Evolutionary conservation across 1,140 invertebrate species (phyloP).

Genomic region (Helicorthomorpha holstii): DNA sequence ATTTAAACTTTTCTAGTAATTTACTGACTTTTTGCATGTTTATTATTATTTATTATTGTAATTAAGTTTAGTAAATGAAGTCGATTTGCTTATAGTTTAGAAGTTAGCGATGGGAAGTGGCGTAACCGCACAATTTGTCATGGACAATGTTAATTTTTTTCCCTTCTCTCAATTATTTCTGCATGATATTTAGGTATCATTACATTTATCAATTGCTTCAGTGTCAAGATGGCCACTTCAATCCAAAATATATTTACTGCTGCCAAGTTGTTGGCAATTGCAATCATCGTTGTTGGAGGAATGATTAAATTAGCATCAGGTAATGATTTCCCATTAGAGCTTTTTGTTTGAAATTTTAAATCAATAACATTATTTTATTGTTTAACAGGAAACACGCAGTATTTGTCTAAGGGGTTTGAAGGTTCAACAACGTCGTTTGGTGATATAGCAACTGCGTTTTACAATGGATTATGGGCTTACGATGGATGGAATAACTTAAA

Average conservation of each 20-base stretch:
- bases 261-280: constrained; percentile 65
- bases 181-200: constrained; percentile 41
- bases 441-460: constrained; percentile 72
- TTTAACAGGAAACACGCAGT: constrained; percentile 33
- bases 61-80: too few relatives aligned
- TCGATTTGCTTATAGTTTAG: too few relatives aligned
- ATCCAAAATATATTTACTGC: constrained; percentile 77
- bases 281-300: constrained; percentile 65
- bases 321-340: constrained; percentile 24
- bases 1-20: too few relatives aligned
- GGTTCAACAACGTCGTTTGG: constrained; percentile 49
- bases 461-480: constrained; percentile 86
- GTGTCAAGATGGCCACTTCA: constrained; percentile 70
- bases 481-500: constrained; percentile 97
- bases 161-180: neutral
- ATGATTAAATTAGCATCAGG: constrained; percentile 52
- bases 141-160: neutral
- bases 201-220: constrained; percentile 71
- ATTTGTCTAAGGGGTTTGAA: constrained; percentile 57
- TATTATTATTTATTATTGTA: too few relatives aligned
- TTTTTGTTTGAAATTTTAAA: constrained; percentile 5
- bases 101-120: too few relatives aligned
- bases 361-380: neutral
- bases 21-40: too few relatives aligned
- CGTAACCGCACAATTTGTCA: too few relatives aligned